These are phyloP conservation scores for Nephrotoma flavescens DNA, from an alignment of 2,888 invertebrate genomes.

Conservation along the genomic window DNA sequence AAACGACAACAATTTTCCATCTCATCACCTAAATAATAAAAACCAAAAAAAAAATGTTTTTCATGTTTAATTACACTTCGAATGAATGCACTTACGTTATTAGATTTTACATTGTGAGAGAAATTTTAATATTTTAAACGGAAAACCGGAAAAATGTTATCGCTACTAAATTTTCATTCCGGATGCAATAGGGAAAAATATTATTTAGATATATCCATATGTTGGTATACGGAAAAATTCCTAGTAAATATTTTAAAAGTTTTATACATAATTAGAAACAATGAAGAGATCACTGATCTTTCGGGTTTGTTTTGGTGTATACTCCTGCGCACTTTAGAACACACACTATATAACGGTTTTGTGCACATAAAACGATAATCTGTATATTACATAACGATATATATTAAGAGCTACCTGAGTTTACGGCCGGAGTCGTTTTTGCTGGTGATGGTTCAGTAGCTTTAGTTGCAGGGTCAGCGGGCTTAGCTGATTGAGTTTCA, in stretches of 20 bases:
- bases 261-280: background rate
- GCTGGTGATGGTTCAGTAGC: background rate
- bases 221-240: background rate
- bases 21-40: background rate
- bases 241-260: background rate
- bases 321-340: background rate
- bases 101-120: background rate
- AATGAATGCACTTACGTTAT: background rate
- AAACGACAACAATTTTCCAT: background rate
- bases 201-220: background rate
- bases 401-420: background rate
- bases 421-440: background rate
- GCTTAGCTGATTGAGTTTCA: background rate
- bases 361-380: background rate
- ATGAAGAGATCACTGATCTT: background rate
- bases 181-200: background rate
- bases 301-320: background rate
- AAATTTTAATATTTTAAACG: background rate
- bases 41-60: background rate
- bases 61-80: background rate
- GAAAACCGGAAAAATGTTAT: background rate
- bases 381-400: background rate
- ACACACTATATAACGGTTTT: background rate
- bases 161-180: background rate
- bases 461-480: background rate